These are phyloP conservation scores for Oryzias dopingdopingensis DNA, from an alignment of 2,797 vertebrate genomes.

Conservation along the genomic window DNA sequence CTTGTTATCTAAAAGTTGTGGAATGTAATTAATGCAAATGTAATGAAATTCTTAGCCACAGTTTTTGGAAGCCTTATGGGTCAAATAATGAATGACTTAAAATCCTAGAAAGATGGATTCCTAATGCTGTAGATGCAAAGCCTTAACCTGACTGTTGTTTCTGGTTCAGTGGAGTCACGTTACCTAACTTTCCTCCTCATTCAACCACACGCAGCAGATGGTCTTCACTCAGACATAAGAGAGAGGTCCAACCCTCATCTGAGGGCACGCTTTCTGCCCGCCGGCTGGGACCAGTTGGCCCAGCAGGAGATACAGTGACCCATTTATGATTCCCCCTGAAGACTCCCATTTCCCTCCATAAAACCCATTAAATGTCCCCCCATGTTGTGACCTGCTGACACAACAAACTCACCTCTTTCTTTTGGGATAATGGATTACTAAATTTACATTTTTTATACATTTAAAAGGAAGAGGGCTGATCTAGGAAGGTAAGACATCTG, in stretches of 20 bases:
- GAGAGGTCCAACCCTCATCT: conserved; percentile 7
- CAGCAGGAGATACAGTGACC: conserved; percentile 42
- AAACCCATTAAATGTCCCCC: neutral
- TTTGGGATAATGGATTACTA: neutral
- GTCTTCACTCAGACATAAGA: conserved; percentile 10
- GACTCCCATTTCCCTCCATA: conserved; percentile 8
- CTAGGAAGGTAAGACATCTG: neutral
- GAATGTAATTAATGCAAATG: too few relatives aligned
- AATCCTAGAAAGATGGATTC: too few relatives aligned
- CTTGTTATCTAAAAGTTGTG: too few relatives aligned
- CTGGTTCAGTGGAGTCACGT: too few relatives aligned
- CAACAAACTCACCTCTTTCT: neutral
- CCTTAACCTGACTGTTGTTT: too few relatives aligned
- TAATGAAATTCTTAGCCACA: too few relatives aligned
- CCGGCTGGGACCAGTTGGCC: conserved; percentile 36
- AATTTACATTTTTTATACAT: too few relatives aligned
- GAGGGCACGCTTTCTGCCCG: conserved; percentile 37
- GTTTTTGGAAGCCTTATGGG: too few relatives aligned
- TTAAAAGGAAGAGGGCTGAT: neutral
- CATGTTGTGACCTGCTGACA: conserved; percentile 23
- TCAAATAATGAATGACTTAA: too few relatives aligned
- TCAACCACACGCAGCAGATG: conserved; percentile 37
- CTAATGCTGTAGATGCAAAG: too few relatives aligned
- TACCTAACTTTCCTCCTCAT: too few relatives aligned
- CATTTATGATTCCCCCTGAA: conserved; percentile 37